A percentile compares a stretch with the other conserved stretches of the same genome.
These are phyloP conservation scores for Physocephala rufipes DNA, from an alignment of 2,888 invertebrate genomes.

Conservation along the genomic window DNA sequence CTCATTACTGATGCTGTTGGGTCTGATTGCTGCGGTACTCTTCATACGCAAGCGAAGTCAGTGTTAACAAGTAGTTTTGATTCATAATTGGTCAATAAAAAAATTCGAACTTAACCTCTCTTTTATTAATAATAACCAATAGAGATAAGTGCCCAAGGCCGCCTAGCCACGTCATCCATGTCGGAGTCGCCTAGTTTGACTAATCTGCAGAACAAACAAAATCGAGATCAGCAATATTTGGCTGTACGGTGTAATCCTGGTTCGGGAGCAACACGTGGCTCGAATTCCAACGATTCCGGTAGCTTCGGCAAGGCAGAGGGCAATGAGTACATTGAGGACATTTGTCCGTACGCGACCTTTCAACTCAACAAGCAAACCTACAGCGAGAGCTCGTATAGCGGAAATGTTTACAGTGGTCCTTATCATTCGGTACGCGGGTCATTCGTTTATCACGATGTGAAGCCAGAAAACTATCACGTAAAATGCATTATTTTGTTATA, in stretches of 20 bases:
- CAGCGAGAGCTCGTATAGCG: conserved; percentile 90
- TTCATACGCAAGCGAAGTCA: conserved; percentile 77
- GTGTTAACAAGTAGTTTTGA: conserved; percentile 53
- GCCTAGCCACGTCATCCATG: conserved; percentile 67
- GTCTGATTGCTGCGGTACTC: conserved; percentile 75
- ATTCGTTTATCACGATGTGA: conserved; percentile 90
- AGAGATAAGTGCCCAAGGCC: conserved; percentile 67
- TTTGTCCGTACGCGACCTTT: conserved; percentile 92
- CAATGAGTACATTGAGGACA: conserved; percentile 88
- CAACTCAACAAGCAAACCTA: conserved; percentile 87
- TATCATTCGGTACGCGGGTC: conserved; percentile 86
- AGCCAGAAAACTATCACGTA: conserved; percentile 69
- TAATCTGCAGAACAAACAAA: conserved; percentile 82
- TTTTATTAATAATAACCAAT: conserved; percentile 35
- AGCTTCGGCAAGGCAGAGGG: conserved; percentile 69
- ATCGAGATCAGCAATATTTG: conserved; percentile 80
- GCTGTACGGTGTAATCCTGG: conserved; percentile 74
- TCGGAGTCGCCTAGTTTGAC: conserved; percentile 82
- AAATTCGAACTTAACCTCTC: neutral
- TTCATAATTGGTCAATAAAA: neutral
- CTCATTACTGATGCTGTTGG: conserved; percentile 74
- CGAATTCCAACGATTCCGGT: conserved; percentile 67
- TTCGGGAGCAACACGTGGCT: conserved; percentile 60
- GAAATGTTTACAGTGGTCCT: conserved; percentile 86
- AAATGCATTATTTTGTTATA: conserved; percentile 40